These are phyloP conservation scores for Tigriopus japonicus DNA, from an alignment of 1,140 invertebrate genomes.

Conservation along the genomic window DNA sequence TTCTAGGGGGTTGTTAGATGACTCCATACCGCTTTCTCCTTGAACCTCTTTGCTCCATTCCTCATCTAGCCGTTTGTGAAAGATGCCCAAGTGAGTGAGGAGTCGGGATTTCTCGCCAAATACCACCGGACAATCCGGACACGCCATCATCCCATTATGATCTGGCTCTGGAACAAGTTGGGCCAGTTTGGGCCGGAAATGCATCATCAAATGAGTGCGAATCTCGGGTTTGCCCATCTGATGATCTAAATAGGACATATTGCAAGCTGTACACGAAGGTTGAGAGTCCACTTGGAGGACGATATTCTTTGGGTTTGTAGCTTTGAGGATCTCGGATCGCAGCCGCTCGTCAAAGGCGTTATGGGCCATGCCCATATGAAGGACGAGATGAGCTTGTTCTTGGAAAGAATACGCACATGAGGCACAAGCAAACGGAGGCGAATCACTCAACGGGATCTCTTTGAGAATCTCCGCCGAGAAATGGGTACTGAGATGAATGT, in stretches of 20 bases:
- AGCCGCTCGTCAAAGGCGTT: not conserved
- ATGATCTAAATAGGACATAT: slow-evolving; percentile 1
- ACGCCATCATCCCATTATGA: too few species aligned
- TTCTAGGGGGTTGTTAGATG: too few species aligned
- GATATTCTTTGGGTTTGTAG: not conserved
- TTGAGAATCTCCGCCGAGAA: too few species aligned
- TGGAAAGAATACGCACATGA: not conserved
- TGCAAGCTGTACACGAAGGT: not conserved
- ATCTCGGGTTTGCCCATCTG: slow-evolving; percentile 1
- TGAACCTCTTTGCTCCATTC: too few species aligned
- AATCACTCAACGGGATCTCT: too few species aligned
- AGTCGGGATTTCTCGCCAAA: too few species aligned
- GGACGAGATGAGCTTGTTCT: not conserved
- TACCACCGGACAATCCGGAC: too few species aligned
- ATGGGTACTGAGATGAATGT: too few species aligned
- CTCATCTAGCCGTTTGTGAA: too few species aligned
- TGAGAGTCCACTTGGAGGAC: not conserved
- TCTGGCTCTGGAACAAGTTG: not conserved
- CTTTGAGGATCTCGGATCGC: too few species aligned
- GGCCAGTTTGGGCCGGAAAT: not conserved
- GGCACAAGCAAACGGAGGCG: not conserved
- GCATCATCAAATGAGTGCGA: not conserved
- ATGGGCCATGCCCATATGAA: slow-evolving; percentile 9
- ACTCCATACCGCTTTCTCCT: too few species aligned
- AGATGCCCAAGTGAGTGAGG: too few species aligned